Base-by-base conservation (phyloP, 2,797 vertebrate genomes). In the Antennarius maculatus region DNA sequence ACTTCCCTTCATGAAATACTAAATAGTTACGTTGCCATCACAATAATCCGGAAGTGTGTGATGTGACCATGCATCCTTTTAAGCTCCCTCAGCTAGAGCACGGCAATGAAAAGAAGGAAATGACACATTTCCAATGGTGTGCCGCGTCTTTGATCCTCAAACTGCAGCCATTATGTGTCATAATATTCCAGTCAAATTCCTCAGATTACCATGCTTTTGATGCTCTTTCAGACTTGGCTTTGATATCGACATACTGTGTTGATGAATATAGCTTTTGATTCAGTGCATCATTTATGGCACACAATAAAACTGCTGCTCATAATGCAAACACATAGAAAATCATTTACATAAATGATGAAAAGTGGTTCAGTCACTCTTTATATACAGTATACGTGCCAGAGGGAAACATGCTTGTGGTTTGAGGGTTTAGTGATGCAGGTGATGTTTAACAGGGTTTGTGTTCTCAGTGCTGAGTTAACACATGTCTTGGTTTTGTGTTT, bases 91-190 rank as follows among this genome's bases (percentile, higher is more conserved):
- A 23, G 63, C 27, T 67, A 56, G 55, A 69, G 57, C 51, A 50
- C 14, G 1, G 23, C 15, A 7, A 43, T 54, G 46, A 71, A 69
- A 69, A 61, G 65, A 62, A 78, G 58, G 76, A 75, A 79, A 77
- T 52, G 17, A 43, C 66, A 64, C 59, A 34, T 82, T 82, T 78
- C 62, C 53, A 74, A 69, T 69, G 68, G 86, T 71, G 69, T 28
- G 18, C 61, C 41, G 53, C 69, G 73, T 71, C 69, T 90, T 91
- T 91, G 81, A 90, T 90, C 82, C 82, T 77, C 63, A 84, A 90
- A 81, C 86, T 77, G 70, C 69, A 66, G 69, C 67, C 61, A 80
- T 86, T 89, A 74, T 52, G 50, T 77, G 76, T 86, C 76, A 61
- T 79, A 79, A 74, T 74, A 41, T 56, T 64, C 49, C 64, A 61